A percentile compares a stretch with the other conserved stretches of the same genome.
phyloP scores from a whole-genome alignment of 2,888 invertebrate species.

The Allolobophora icterica region DNA sequence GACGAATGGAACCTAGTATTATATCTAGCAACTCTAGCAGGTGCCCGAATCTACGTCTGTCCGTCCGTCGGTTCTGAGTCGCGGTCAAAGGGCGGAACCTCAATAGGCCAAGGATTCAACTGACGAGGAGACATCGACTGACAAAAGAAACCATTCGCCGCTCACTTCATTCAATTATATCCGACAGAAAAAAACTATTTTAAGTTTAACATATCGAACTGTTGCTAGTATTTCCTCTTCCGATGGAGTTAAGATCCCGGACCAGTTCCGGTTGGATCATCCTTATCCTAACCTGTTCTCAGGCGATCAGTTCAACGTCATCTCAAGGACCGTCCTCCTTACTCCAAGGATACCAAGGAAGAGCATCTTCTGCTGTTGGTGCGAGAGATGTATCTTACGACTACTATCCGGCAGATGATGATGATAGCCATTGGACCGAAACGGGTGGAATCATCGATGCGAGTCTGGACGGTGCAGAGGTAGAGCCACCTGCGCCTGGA shows the following conservation, averaged over 20 bases:
- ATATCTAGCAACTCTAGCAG: background rate
- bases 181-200: background rate
- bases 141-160: background rate
- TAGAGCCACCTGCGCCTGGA: conserved; percentile 48
- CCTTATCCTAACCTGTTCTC: background rate
- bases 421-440: background rate
- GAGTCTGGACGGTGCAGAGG: background rate
- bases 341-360: background rate
- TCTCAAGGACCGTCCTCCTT: background rate
- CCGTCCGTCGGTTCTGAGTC: background rate
- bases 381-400: background rate
- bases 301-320: background rate
- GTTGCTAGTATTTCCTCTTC: background rate
- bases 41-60: background rate
- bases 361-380: background rate
- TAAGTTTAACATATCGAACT: background rate
- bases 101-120: background rate
- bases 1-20: background rate
- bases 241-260: background rate
- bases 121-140: no score
- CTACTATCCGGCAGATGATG: background rate
- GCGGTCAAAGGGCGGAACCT: background rate
- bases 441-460: conserved; percentile 6
- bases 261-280: background rate
- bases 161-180: background rate